These are phyloP conservation scores for Teleopsis dalmanni DNA, from an alignment of 1,140 invertebrate genomes.

Conservation along the genomic window DNA sequence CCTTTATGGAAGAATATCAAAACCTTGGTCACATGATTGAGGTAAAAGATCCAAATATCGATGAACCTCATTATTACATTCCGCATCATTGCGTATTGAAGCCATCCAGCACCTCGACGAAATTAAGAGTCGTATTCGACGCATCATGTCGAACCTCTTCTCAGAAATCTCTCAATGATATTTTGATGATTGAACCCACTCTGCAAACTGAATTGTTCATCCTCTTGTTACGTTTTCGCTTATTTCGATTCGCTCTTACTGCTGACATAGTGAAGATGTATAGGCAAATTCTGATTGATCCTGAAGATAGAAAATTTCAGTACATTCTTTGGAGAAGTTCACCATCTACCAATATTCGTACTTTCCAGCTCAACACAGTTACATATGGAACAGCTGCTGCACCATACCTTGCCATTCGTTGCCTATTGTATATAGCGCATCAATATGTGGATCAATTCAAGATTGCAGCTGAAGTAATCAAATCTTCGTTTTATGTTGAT, in stretches of 20 bases:
- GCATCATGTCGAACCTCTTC: conserved; percentile 8
- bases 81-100: conserved; percentile 29
- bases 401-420: conserved; percentile 11
- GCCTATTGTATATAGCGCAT: conserved; percentile 7
- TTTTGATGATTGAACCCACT: conserved; percentile 34
- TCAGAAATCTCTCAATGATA: conserved; percentile 38
- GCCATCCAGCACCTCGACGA: conserved; percentile 19
- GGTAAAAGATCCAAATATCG: neutral
- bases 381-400: neutral
- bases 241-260: conserved; percentile 27
- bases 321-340: conserved; percentile 43
- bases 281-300: conserved; percentile 37
- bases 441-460: neutral
- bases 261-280: conserved; percentile 46
- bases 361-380: too few species aligned
- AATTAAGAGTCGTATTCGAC: conserved; percentile 32
- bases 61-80: conserved; percentile 18
- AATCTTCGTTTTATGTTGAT: conserved; percentile 8
- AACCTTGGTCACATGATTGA: conserved; percentile 22
- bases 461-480: neutral
- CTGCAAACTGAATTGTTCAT: conserved; percentile 41
- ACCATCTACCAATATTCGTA: too few species aligned
- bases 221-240: conserved; percentile 43
- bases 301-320: conserved; percentile 35
- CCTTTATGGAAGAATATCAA: conserved; percentile 29